Conservation (phyloP, 1,140 invertebrate species). For the Drosophila ercepeae region DNA sequence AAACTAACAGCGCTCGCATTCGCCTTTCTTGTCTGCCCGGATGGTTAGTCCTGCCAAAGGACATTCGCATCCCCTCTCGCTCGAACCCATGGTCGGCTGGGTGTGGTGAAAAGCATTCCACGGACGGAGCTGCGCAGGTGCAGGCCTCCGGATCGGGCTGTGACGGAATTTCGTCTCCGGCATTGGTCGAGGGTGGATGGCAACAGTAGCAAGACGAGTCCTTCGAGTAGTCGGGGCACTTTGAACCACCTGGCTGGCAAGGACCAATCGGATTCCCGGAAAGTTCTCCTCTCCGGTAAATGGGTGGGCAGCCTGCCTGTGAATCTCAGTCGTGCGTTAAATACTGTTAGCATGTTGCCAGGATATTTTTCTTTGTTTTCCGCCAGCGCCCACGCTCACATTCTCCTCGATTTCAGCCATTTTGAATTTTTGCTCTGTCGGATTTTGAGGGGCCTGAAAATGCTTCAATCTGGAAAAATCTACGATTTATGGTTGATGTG, state of each 20-base stretch:
- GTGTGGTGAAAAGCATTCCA: constrained; percentile 75
- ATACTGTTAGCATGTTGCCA: constrained; percentile 77
- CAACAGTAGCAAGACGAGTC: constrained; percentile 59
- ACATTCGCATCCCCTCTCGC: constrained; percentile 49
- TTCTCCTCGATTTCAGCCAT: constrained; percentile 66
- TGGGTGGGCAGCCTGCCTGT: constrained; percentile 31
- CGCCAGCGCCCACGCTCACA: constrained; percentile 10
- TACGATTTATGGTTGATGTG: constrained; percentile 37
- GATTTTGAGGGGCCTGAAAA: constrained; percentile 8
- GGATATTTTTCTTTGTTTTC: constrained; percentile 60
- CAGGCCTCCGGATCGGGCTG: constrained; percentile 34
- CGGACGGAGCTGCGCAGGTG: constrained; percentile 47
- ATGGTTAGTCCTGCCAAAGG: constrained; percentile 62
- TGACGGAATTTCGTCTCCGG: constrained; percentile 56
- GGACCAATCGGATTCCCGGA: constrained; percentile 55
- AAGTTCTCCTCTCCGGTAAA: constrained; percentile 4
- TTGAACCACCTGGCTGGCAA: constrained; percentile 45
- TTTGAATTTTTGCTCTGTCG: constrained; percentile 74
- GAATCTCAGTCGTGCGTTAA: constrained; percentile 75
- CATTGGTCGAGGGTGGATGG: constrained; percentile 75
- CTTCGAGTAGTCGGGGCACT: constrained; percentile 15
- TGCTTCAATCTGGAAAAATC: constrained; percentile 16
- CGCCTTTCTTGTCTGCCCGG: constrained; percentile 78
- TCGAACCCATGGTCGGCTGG: constrained; percentile 27
- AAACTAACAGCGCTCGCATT: constrained; percentile 76